These are phyloP conservation scores for Onychostoma macrolepis DNA, from an alignment of 2,113 vertebrate genomes.

Conservation along the genomic window DNA sequence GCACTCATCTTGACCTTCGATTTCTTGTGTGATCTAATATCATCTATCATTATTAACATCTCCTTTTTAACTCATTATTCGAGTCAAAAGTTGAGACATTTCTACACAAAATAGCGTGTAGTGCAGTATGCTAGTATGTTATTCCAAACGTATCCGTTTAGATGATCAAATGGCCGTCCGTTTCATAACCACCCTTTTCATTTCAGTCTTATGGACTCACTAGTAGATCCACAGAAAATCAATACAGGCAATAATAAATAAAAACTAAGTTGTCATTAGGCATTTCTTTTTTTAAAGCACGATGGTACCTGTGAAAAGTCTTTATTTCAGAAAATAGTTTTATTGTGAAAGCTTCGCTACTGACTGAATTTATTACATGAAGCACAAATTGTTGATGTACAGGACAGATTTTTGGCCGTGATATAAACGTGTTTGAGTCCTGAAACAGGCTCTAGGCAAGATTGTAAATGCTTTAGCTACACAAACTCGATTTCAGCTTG, in stretches of 20 bases:
- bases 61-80: not conserved
- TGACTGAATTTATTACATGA: not conserved
- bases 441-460: not conserved
- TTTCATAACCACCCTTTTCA: constrained; percentile 3
- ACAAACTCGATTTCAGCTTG: not conserved
- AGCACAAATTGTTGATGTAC: not conserved
- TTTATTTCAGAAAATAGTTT: not conserved
- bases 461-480: not conserved
- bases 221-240: not conserved
- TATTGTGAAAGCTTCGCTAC: constrained; percentile 3
- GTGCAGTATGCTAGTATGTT: not conserved
- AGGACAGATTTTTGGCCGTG: not conserved
- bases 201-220: not conserved
- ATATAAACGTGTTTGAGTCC: not conserved
- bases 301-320: not conserved
- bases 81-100: not conserved
- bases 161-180: not conserved
- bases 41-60: too few relatives aligned
- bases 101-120: not conserved
- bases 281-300: not conserved
- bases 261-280: not conserved
- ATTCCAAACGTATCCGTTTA: not conserved
- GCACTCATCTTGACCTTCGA: not conserved
- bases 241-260: not conserved
- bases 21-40: too few relatives aligned